These are phyloP conservation scores for Sterrhoptilus dennistouni DNA, from an alignment of 2,113 vertebrate genomes.

Conservation along the genomic window DNA sequence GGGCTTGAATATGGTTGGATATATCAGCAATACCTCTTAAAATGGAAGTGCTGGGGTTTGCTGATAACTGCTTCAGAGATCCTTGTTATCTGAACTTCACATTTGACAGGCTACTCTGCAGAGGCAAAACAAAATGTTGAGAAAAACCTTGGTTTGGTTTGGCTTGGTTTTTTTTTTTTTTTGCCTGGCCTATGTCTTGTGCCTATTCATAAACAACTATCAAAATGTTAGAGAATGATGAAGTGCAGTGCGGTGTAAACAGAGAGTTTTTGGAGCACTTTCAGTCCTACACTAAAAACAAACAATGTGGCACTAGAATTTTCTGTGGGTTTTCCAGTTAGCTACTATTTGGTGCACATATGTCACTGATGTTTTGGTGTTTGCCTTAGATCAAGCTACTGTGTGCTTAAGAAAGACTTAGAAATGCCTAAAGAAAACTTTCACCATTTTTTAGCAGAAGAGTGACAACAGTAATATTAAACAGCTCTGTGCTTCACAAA, in stretches of 20 bases:
- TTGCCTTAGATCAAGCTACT: background rate
- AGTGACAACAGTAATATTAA: slow-evolving; percentile 46
- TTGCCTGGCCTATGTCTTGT: background rate
- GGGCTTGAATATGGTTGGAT: background rate
- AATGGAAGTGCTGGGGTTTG: background rate
- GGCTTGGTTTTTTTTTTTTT: background rate
- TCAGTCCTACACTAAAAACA: background rate
- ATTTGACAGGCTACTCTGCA: background rate
- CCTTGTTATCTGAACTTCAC: background rate
- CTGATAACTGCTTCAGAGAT: background rate
- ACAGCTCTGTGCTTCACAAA: slow-evolving; percentile 44
- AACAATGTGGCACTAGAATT: background rate
- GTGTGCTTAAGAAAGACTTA: background rate
- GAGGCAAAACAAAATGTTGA: background rate
- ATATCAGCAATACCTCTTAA: background rate
- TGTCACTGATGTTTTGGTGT: background rate
- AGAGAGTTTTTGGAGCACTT: background rate
- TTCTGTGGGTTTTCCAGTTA: background rate
- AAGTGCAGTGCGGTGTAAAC: background rate
- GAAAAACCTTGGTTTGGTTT: background rate
- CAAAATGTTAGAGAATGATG: background rate
- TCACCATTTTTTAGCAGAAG: background rate
- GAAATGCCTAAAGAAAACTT: background rate
- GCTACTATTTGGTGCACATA: background rate
- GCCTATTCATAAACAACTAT: background rate